Base-by-base conservation (phyloP, 2,888 invertebrate species). In the Leptopilina syphax region DNA sequence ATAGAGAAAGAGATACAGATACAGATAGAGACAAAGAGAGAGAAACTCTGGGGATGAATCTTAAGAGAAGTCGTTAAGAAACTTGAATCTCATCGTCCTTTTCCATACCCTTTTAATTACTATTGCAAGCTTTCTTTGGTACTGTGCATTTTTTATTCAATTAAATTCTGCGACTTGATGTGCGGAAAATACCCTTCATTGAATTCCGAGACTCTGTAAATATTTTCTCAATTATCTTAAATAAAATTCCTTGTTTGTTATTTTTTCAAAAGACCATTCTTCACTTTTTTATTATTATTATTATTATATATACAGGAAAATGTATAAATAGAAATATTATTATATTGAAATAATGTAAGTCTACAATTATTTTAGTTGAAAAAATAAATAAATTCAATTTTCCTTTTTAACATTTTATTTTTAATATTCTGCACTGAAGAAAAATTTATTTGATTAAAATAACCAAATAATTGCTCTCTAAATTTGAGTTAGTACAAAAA, bases 61-160 rank as follows among this genome's bases (percentile, higher is more conserved):
- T 67, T 68, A 10, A 34, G 77, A 73, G 77, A 73, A 77, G 78
- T 83, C 81, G 85, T 81, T 76, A 67, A 68, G 82, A 80, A 82
- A 77, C 76, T 82, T 34, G 66, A 68, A 78, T 79, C 76, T 80
- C 76, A 80, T 80, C 76, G 78, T 68, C 73, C 77, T 60, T 77
- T 60, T 79, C 65, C 80, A 76, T 76, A 79, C 67, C 66, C 7
- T n/a, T 12, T 78, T 24, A 70, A 78, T 81, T 79, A 77, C 67
- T 79, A 77, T 73, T 57, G n/a, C 70, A 73, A 73, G 54, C 54
- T 34, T 73, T 24, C 9, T 27, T 34, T 24, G 70, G 1, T 70
- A 54, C 60, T n/a, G 60, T 27, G 50, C n/a, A 34, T 73, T 73
- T 73, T 73, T 73, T 13, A 54, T 54, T 27, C 13, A 4, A 27